Evolutionary conservation across 2,888 invertebrate species (phyloP).

Genomic region (Dynastes tityus): DNA sequence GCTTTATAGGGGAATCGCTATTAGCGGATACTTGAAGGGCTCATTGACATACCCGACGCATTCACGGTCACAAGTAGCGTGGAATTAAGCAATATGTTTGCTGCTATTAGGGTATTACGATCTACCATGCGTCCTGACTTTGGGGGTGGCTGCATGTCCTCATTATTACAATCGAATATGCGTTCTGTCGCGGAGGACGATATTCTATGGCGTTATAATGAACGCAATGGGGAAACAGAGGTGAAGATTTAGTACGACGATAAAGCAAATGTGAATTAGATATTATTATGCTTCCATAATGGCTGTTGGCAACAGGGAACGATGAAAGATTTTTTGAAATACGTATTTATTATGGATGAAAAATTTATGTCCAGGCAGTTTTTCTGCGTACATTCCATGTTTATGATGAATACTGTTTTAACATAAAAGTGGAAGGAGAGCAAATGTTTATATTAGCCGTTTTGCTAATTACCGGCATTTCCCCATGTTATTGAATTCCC

Average conservation of each 20-base stretch:
- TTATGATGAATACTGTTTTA: too few species aligned
- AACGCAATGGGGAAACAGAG: conserved; percentile 38
- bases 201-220: conserved; percentile 43
- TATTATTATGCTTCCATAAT: conserved; percentile 34
- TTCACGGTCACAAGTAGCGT: conserved; percentile 67
- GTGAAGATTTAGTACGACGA: conserved; percentile 40
- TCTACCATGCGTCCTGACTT: conserved; percentile 60
- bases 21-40: conserved; percentile 70
- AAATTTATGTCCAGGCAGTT: too few species aligned
- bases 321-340: conserved; percentile 4
- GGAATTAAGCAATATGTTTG: conserved; percentile 72
- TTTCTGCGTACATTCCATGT: too few species aligned
- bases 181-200: conserved; percentile 37
- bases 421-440: too few species aligned
- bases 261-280: conserved; percentile 37
- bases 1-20: conserved; percentile 68
- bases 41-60: conserved; percentile 61
- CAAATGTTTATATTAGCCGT: too few species aligned
- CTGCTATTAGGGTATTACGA: conserved; percentile 67
- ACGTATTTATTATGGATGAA: too few species aligned
- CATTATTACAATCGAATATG: conserved; percentile 51
- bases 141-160: conserved; percentile 47
- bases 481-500: too few species aligned
- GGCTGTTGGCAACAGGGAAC: background rate
- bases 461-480: too few species aligned